Conservation (phyloP, 2,113 vertebrate genomes). For the Apaloderma vittatum region DNA sequence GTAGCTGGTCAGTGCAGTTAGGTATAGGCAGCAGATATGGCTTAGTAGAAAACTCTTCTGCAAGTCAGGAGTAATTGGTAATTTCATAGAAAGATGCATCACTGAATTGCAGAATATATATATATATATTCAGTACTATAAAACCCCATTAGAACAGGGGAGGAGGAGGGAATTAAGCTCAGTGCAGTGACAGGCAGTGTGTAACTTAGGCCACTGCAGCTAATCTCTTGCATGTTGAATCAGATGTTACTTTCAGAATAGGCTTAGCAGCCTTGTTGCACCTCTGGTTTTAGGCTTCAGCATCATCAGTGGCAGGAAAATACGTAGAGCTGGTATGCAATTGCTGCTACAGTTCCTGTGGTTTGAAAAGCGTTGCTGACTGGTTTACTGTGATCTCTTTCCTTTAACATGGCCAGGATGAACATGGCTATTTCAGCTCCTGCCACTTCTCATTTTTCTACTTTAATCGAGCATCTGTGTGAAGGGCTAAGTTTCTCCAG, state of each 20-base stretch:
- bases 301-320: not conserved
- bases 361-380: not conserved
- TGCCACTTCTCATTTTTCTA: not conserved
- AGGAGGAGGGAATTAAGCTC: not conserved
- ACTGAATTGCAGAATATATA: not conserved
- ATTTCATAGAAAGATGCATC: not conserved
- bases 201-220: not conserved
- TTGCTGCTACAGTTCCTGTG: not conserved
- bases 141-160: not conserved
- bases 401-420: not conserved
- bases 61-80: not conserved
- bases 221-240: not conserved
- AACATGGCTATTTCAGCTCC: not conserved
- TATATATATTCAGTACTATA: not conserved
- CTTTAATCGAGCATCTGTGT: not conserved
- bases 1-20: not conserved
- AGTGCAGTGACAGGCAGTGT: not conserved
- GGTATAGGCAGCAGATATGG: not conserved
- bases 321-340: rapidly evolving
- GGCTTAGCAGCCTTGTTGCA: not conserved
- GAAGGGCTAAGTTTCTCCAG: not conserved
- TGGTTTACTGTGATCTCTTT: not conserved
- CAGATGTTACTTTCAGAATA: not conserved
- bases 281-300: not conserved
- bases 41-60: not conserved